Evolutionary conservation across 2,797 vertebrate species (phyloP).

Genomic region (Percopsis omiscomaycus): DNA sequence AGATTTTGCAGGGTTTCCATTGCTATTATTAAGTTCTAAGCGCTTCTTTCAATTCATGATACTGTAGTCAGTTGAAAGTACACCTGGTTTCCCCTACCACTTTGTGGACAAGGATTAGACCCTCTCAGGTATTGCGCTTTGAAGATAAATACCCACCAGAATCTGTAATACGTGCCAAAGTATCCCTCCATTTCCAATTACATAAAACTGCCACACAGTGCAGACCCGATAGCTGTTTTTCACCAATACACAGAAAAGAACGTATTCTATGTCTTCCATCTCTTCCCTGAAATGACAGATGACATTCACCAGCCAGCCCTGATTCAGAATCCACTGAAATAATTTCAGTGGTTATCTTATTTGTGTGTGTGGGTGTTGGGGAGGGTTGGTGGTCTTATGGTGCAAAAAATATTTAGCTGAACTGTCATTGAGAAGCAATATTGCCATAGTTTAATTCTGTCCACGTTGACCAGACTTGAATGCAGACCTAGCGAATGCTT

Average conservation of each 20-base stretch:
- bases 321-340: not conserved
- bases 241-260: not conserved
- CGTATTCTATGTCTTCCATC: not conserved
- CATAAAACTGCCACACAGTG: not conserved
- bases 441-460: not conserved
- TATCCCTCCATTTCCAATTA: not conserved
- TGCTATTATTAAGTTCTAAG: slow-evolving; percentile 10
- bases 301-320: not conserved
- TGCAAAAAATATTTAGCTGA: not conserved
- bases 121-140: not conserved
- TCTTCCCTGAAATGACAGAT: not conserved
- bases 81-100: slow-evolving; percentile 12
- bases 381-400: not conserved
- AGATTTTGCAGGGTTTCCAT: slow-evolving; percentile 13
- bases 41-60: not conserved
- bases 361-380: not conserved
- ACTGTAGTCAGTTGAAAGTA: slow-evolving; percentile 15
- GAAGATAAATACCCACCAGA: not conserved
- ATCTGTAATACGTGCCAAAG: not conserved
- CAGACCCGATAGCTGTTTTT: not conserved
- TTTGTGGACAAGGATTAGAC: not conserved
- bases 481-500: not conserved
- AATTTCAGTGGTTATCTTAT: slow-evolving; percentile 1
- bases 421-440: slow-evolving; percentile 15
- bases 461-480: not conserved